phyloP scores from a whole-genome alignment of 2,797 vertebrate genomes.

The Melanotaenia maccullochi region DNA sequence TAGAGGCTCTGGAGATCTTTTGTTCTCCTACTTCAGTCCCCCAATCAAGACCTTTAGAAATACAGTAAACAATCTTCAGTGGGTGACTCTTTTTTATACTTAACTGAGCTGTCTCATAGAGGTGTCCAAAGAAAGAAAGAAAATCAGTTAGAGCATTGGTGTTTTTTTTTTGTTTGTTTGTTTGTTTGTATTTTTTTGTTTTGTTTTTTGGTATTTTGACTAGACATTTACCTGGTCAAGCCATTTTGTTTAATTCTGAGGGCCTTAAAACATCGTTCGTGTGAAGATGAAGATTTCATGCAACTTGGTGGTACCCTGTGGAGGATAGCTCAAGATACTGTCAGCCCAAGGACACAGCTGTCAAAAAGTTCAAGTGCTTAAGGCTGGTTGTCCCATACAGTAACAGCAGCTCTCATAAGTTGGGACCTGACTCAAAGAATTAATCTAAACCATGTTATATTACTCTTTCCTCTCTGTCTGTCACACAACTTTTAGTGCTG shows the following conservation, averaged over 20 bases:
- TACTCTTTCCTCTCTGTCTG: slow-evolving; percentile 43
- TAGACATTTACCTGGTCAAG: background rate
- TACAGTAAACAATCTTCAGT: slow-evolving; percentile 43
- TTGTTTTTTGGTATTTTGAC: background rate
- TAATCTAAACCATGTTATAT: slow-evolving; percentile 62
- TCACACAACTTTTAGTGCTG: slow-evolving; percentile 46
- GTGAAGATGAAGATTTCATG: slow-evolving; percentile 11
- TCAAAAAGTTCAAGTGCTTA: slow-evolving; percentile 63
- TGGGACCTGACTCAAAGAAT: slow-evolving; percentile 57
- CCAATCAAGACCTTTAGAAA: slow-evolving; percentile 48
- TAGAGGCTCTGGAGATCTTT: slow-evolving; percentile 58
- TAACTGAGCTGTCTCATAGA: slow-evolving; percentile 11
- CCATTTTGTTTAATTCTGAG: slow-evolving; percentile 3
- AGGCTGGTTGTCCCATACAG: slow-evolving; percentile 62
- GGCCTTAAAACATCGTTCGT: background rate
- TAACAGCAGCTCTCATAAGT: slow-evolving; percentile 65
- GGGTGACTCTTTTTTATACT: slow-evolving; percentile 28
- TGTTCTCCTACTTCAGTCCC: slow-evolving; percentile 44
- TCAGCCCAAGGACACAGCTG: slow-evolving; percentile 59
- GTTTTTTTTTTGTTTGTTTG: no score
- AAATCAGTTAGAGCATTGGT: background rate
- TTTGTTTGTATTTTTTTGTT: background rate
- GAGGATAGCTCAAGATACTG: slow-evolving; percentile 32
- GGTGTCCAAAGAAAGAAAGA: background rate
- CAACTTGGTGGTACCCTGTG: slow-evolving; percentile 14